Percentiles rank a stretch among this genome's conserved stretches.
These are phyloP conservation scores for Cheirogaleus medius DNA, from an alignment of 2,113 vertebrate species.

Conservation along the genomic window DNA sequence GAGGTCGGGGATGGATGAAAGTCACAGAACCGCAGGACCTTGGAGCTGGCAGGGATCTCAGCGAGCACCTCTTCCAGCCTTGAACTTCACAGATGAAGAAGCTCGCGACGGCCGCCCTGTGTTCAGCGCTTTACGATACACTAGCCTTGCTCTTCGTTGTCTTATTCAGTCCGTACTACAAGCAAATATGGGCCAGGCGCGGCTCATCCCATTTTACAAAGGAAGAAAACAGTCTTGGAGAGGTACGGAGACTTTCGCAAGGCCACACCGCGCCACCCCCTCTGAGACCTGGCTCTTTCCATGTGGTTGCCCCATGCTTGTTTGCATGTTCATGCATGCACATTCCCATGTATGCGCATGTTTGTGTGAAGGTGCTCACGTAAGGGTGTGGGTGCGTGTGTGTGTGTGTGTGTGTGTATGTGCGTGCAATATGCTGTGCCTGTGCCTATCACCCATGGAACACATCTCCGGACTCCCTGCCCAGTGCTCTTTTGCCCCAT, in stretches of 20 bases:
- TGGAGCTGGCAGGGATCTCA: background rate
- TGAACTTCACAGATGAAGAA: background rate
- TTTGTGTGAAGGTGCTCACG: background rate
- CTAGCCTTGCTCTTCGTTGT: no score
- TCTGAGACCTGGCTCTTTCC: background rate
- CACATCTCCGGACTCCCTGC: background rate
- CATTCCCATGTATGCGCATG: background rate
- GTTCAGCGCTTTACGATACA: background rate
- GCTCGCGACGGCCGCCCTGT: background rate
- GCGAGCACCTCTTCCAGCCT: background rate
- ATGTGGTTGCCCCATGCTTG: fast-evolving
- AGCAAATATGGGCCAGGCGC: background rate
- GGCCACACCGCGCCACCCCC: background rate
- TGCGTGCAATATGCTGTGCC: fast-evolving
- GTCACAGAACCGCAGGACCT: background rate
- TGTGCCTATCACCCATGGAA: background rate
- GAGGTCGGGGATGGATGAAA: background rate
- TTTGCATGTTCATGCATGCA: background rate
- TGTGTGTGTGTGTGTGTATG: fast-evolving
- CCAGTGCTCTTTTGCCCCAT: background rate
- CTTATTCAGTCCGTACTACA: background rate
- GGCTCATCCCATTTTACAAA: background rate
- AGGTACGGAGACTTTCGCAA: background rate
- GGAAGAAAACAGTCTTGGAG: background rate
- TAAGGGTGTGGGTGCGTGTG: background rate